A percentile compares a stretch with the other conserved stretches of the same genome.
Evolutionary conservation across 1,140 invertebrate species (phyloP).

Genomic region (Colletes gigas): DNA sequence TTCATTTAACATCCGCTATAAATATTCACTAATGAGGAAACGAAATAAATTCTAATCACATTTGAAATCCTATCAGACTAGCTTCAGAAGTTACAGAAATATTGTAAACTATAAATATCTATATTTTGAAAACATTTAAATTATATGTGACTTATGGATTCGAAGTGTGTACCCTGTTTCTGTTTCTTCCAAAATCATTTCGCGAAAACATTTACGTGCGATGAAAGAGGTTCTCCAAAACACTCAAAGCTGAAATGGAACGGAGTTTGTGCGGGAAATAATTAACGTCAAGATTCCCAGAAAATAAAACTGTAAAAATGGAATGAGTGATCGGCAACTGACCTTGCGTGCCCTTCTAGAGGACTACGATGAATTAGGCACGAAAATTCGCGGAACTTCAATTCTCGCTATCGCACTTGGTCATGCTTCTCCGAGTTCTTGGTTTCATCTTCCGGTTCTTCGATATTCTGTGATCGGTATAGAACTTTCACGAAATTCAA

Average conservation of each 20-base stretch:
- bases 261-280: not conserved
- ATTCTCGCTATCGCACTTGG: slow-evolving; percentile 44
- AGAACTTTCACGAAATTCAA: slow-evolving; percentile 1
- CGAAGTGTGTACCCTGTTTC: too few species aligned
- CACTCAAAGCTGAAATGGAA: not conserved
- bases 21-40: too few species aligned
- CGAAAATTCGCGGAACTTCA: slow-evolving; percentile 57
- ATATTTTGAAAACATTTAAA: too few species aligned
- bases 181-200: too few species aligned
- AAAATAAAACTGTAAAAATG: not conserved
- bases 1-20: too few species aligned
- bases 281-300: not conserved
- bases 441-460: slow-evolving; percentile 48
- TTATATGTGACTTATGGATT: too few species aligned
- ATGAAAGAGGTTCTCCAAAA: not conserved
- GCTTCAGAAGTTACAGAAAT: too few species aligned
- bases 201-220: not conserved
- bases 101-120: too few species aligned
- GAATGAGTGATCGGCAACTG: slow-evolving; percentile 50
- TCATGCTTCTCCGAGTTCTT: slow-evolving; percentile 38
- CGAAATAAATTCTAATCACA: too few species aligned
- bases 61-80: too few species aligned
- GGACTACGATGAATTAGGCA: slow-evolving; percentile 53
- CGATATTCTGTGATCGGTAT: slow-evolving; percentile 45
- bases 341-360: slow-evolving; percentile 54